Evolutionary conservation across 2,113 vertebrate genomes (phyloP).

Genomic region (Cygnus atratus): DNA sequence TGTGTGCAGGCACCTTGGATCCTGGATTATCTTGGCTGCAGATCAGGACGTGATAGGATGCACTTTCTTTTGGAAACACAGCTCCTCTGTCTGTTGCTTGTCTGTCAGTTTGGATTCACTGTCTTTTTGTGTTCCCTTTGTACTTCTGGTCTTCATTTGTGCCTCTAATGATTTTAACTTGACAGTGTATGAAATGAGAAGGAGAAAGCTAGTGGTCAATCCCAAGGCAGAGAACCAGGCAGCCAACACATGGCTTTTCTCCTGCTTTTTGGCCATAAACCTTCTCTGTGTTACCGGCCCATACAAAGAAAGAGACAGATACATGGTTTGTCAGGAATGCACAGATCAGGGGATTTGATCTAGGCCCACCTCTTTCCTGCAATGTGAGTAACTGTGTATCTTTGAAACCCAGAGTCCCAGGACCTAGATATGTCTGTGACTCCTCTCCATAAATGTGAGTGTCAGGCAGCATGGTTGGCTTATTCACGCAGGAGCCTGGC

Average conservation of each 20-base stretch:
- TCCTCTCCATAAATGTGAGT: not conserved
- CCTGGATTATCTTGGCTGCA: not conserved
- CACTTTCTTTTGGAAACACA: not conserved
- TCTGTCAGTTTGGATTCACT: not conserved
- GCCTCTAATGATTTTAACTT: not conserved
- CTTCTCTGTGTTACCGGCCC: not conserved
- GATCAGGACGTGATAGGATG: slow-evolving; percentile 38
- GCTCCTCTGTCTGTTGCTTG: not conserved
- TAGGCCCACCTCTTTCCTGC: not conserved
- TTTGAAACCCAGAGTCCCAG: not conserved
- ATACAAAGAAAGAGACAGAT: not conserved
- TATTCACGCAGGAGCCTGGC: not conserved
- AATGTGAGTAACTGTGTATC: not conserved
- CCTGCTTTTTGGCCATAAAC: not conserved
- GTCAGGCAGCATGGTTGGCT: not conserved
- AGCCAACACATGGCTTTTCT: not conserved
- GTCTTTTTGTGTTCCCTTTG: not conserved
- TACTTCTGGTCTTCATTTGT: not conserved
- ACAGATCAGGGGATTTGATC: not conserved
- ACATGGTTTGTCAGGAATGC: not conserved
- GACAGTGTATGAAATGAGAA: not conserved
- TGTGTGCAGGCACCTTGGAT: not conserved
- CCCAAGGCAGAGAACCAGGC: not conserved
- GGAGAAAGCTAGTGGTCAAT: not conserved
- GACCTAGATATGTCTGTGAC: not conserved